Conservation (phyloP, 2,888 invertebrate genomes). For the Dasysyrphus albostriatus region DNA sequence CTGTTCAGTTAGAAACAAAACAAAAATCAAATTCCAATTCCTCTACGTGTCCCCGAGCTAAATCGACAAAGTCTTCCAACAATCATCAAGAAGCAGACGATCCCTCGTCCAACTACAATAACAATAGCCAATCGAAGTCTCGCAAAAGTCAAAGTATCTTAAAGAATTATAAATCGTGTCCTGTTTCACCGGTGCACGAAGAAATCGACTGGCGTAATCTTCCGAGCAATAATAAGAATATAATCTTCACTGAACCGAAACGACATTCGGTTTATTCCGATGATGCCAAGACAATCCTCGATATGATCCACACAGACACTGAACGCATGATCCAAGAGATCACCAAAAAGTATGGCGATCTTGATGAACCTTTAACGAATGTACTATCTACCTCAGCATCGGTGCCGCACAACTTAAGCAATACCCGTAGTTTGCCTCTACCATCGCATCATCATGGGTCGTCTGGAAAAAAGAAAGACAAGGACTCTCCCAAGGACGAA, state of each 20-base stretch:
- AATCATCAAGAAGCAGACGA: conserved; percentile 78
- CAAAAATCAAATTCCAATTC: conserved; percentile 49
- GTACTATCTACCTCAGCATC: conserved; percentile 79
- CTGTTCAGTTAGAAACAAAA: conserved; percentile 33
- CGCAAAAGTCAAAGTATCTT: conserved; percentile 85
- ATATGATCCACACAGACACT: conserved; percentile 87
- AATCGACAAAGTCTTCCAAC: conserved; percentile 52
- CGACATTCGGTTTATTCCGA: conserved; percentile 84
- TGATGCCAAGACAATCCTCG: conserved; percentile 86
- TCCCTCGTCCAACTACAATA: conserved; percentile 77
- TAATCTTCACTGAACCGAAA: conserved; percentile 81
- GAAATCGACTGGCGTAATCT: conserved; percentile 88
- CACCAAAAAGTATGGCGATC: conserved; percentile 87
- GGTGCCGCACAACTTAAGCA: conserved; percentile 78
- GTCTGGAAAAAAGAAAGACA: conserved; percentile 64
- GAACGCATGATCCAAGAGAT: conserved; percentile 88
- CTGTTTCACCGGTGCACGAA: conserved; percentile 92
- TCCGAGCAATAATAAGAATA: conserved; percentile 81
- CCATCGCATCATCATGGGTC: conserved; percentile 37
- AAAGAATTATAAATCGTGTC: conserved; percentile 90
- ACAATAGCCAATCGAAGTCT: conserved; percentile 79
- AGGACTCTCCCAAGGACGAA: conserved; percentile 83
- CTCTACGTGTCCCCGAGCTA: conserved; percentile 58
- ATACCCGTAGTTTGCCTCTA: conserved; percentile 55
- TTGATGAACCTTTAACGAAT: conserved; percentile 84